Evolutionary conservation across 2,888 invertebrate species (phyloP), one percentile per base, ranked within the genome.

Genomic region (Argyresthia albistria): DNA sequence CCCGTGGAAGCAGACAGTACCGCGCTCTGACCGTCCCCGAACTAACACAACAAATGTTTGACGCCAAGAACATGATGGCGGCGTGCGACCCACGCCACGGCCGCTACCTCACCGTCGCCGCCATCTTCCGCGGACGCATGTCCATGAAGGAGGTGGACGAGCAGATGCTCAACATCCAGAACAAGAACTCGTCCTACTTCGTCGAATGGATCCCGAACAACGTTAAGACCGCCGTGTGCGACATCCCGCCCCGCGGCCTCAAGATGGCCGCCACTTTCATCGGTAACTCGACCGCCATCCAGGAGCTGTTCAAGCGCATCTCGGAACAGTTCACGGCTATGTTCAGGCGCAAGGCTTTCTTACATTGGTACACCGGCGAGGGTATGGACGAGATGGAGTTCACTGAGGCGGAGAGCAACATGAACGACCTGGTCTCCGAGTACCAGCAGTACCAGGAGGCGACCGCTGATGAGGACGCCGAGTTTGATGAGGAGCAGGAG

Each of bases 341-440:
- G 97, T 97, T 97, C 91, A 92, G 97, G 73, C 92, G 97, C 71
- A 97, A 97, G 89, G 97, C 97, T 83, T 97, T 97, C 93, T 91
- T 97, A 82, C 97, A 97, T 91, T 97, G 97, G 97, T 97, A 97
- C 90, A 97, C 96, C 35, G 97, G 96, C 60, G 97, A 97, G 83
- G 97, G 97, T 65, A 97, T 97, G 97, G 97, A 97, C 80, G 96
- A 97, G 86, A 96, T 97, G 96, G 97, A 97, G 88, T 97, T 97
- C 91, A 97, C 96, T 6, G 97, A 97, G 80, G 97, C 93, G 1
- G 92, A 95, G 89, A 96, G 96, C 74, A 98, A 98, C 91, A 97
- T 98, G 97, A 97, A 95, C 82, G 95, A 95, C 74, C 79, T 95
- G 77, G 95, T 96, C n/a, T 95, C 95, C 0, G 97, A 97, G 77